These are phyloP conservation scores for Oryzias dopingdopingensis DNA, from an alignment of 2,797 vertebrate species.

Conservation along the genomic window DNA sequence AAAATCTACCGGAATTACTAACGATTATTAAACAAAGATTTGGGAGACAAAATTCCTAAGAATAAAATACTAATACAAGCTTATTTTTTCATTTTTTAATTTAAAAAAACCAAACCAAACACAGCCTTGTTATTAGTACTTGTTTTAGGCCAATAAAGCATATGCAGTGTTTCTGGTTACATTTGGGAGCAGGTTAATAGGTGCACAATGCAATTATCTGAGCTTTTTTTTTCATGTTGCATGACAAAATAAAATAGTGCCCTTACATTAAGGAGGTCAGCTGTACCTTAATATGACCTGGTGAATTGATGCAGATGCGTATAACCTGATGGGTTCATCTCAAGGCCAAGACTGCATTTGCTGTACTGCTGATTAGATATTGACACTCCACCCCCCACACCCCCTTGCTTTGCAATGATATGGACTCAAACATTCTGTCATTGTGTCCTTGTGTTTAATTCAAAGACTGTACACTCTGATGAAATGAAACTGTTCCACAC, in stretches of 20 bases:
- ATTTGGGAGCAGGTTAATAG: too few species aligned
- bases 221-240: neutral
- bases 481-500: conserved; percentile 22
- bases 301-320: neutral
- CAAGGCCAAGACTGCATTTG: conserved; percentile 12
- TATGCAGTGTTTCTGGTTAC: too few species aligned
- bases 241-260: conserved; percentile 1
- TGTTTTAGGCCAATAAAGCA: too few species aligned
- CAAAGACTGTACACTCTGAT: conserved; percentile 8
- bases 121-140: too few species aligned
- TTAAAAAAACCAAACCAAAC: too few species aligned
- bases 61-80: too few species aligned
- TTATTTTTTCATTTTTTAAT: too few species aligned
- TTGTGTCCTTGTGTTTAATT: conserved; percentile 34
- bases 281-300: neutral
- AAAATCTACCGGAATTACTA: too few species aligned
- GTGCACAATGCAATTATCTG: too few species aligned
- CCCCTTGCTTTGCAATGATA: conserved; percentile 13
- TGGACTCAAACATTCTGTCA: conserved; percentile 22
- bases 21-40: too few species aligned
- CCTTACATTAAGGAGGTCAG: conserved; percentile 4
- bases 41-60: too few species aligned
- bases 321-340: conserved; percentile 15
- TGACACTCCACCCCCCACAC: conserved; percentile 3
- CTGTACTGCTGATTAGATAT: conserved; percentile 25